phyloP scores from a whole-genome alignment of 2,113 vertebrate species.

The Arenaria interpres region DNA sequence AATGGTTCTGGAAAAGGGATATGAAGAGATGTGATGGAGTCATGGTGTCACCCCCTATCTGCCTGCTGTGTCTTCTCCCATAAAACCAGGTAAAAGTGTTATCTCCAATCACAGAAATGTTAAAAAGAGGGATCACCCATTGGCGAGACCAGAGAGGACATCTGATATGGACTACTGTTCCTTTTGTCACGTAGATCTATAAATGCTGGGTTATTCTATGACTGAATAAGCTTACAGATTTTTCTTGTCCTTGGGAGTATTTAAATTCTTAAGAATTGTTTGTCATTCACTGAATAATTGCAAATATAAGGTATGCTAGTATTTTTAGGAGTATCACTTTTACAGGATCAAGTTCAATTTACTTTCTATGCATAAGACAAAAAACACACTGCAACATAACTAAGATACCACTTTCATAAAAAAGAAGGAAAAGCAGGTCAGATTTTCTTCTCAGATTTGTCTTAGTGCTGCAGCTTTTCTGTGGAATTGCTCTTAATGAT shows the following conservation, averaged over 20 bases:
- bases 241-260: background rate
- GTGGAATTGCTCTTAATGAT: background rate
- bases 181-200: background rate
- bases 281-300: background rate
- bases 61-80: rapidly evolving
- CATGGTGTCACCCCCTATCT: background rate
- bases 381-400: background rate
- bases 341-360: background rate
- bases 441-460: background rate
- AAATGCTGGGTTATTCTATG: background rate
- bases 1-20: background rate
- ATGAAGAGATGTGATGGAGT: background rate
- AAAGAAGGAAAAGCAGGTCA: background rate
- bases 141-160: background rate
- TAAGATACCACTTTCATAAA: background rate
- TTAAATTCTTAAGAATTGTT: background rate
- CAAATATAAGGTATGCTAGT: background rate
- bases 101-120: background rate
- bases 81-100: background rate
- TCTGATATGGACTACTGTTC: background rate
- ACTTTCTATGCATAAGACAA: background rate
- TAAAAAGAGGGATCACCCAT: background rate
- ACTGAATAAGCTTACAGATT: background rate
- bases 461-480: background rate
- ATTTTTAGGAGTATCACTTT: background rate